These are phyloP conservation scores for Zaprionus ornatus DNA, from an alignment of 1,140 invertebrate genomes.

Conservation along the genomic window DNA sequence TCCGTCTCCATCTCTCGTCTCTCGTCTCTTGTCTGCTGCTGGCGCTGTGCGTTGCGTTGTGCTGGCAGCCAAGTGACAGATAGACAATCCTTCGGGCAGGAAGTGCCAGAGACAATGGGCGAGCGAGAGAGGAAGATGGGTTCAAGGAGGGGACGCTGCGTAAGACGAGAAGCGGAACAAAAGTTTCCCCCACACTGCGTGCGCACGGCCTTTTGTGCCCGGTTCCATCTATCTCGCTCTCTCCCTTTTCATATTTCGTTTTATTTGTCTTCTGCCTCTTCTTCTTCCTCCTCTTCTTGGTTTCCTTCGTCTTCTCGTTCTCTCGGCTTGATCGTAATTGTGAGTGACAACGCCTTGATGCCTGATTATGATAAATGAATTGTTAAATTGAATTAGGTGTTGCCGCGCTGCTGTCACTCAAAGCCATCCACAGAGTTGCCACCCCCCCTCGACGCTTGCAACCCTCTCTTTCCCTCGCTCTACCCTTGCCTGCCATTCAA, in stretches of 20 bases:
- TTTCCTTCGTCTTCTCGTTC: conserved; percentile 15
- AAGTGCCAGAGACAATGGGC: conserved; percentile 52
- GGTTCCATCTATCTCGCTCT: conserved; percentile 19
- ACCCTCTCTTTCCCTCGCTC: too few species aligned
- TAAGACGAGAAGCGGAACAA: conserved; percentile 61
- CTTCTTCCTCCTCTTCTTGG: neutral
- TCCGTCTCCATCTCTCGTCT: too few species aligned
- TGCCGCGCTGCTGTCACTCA: conserved; percentile 78
- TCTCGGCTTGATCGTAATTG: conserved; percentile 71
- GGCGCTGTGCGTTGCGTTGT: conserved; percentile 7
- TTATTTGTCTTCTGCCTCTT: neutral
- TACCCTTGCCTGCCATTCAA: neutral
- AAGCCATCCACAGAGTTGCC: conserved; percentile 59
- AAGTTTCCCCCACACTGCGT: conserved; percentile 23
- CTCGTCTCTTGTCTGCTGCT: neutral
- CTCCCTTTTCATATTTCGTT: conserved; percentile 8
- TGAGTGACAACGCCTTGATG: conserved; percentile 82
- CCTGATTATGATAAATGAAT: conserved; percentile 83
- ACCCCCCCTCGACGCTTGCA: conserved; percentile 2
- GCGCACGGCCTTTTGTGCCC: conserved; percentile 33
- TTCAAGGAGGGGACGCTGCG: conserved; percentile 15
- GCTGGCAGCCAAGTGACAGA: conserved; percentile 73
- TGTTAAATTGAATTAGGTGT: conserved; percentile 83
- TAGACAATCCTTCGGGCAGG: conserved; percentile 63
- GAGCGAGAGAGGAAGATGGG: neutral